Base-by-base conservation (phyloP, 1,140 invertebrate genomes). In the Neodiprion lecontei region DNA sequence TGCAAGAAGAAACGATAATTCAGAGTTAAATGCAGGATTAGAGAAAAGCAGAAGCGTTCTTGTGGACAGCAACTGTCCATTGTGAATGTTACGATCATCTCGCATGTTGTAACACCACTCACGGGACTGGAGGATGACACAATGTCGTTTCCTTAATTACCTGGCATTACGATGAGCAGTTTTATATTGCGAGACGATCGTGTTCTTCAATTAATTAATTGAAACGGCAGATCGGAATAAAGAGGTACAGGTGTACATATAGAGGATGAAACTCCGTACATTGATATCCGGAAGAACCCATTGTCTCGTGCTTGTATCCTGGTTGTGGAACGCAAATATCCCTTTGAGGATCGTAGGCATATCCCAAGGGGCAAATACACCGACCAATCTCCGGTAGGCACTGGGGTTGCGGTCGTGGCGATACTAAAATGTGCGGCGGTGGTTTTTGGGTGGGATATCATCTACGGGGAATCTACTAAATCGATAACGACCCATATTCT, bases 341-440 rank as follows among this genome's bases (percentile, higher is more conserved):
- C 74, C 82, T 81, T 73, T 75, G 72, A 77, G 78, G 77, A 72
- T 85, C 75, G 77, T 88, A 88, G 81, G 85, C 78, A 82, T 84
- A 90, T 82, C 88, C 87, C 82, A 76, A 79, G 50, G 89, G 89
- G 83, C 90, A 91, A 80, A 86, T 81, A 79, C 90, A 90, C 79
- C 79, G 74, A 47, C 69, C 71, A 11, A 73, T 48, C 77, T 86
- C 82, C 75, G 88, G 85, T 76, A 86, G 87, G 81, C 90, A 90
- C 85, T 87, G 83, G 75, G 88, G 84, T 76, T 87, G 74, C 75
- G 89, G 89, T 72, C 81, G 82, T 72, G 84, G 80, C 75, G 79
- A 81, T 85, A 87, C 87, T 88, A 86, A 83, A 88, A 87, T 78
- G 78, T 82, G 87, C 79, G 78, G 80, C 80, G 80, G 79, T 80